These are phyloP conservation scores for Indri indri DNA, from an alignment of 2,113 vertebrate genomes.

Conservation along the genomic window DNA sequence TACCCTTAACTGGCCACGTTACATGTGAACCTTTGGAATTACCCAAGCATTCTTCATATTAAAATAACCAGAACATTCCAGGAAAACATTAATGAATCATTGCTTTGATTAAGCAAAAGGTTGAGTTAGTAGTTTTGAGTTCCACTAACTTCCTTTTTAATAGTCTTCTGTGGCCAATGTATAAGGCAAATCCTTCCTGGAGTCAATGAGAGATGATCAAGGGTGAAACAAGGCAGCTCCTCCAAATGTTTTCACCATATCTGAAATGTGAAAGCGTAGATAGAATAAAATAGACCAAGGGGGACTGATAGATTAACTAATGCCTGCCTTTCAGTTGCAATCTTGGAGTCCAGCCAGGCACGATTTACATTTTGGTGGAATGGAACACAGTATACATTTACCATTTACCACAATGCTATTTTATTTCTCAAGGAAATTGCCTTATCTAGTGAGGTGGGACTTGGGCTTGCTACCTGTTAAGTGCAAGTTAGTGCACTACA, in stretches of 20 bases:
- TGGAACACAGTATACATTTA: neutral
- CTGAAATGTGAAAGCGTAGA: neutral
- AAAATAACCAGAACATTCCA: neutral
- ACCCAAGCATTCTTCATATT: neutral
- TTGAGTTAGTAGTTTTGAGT: neutral
- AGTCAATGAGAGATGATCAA: neutral
- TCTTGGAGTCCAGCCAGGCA: neutral
- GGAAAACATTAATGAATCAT: neutral
- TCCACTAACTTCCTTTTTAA: neutral
- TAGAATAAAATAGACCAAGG: neutral
- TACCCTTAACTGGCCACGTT: neutral
- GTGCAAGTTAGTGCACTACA: neutral
- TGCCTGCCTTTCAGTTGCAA: neutral
- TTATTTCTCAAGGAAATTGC: neutral
- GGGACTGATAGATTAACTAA: neutral
- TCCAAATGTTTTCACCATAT: neutral
- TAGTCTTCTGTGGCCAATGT: neutral
- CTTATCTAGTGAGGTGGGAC: neutral
- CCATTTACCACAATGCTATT: neutral
- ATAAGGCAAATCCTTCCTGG: neutral
- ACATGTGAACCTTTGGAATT: neutral
- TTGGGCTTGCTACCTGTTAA: neutral
- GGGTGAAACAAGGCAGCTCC: neutral
- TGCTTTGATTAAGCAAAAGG: neutral
- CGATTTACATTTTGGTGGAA: neutral